Base-by-base conservation (phyloP, 2,113 vertebrate genomes). In the Gobius niger region DNA sequence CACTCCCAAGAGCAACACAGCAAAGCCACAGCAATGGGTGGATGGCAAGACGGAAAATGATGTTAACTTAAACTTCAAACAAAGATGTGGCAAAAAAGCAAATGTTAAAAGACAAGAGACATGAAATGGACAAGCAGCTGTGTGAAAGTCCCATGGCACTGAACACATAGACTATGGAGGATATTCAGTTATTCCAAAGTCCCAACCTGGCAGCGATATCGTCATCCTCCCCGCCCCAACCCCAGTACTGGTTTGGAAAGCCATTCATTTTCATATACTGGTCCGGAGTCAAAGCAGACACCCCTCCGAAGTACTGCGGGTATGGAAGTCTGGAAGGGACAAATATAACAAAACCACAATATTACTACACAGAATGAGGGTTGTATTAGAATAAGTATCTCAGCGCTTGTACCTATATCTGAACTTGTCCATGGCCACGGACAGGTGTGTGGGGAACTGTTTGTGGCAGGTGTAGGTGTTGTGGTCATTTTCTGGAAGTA, bases 261-360 rank as follows among this genome's bases (percentile, higher is more conserved):
- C 96, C 96, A 0, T 98, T 98, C 91, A 98, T 98, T 89, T 95
- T 98, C 91, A 98, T 93, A 72, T 96, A 98, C 90, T 98, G 96
- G 68, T 97, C 94, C 0, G 96, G 96, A 53, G 95, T 98, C 50
- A 98, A 89, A 0, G 96, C 96, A 0, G 96, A 98, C 18, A 98
- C 96, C 0, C 96, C 96, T 10, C 96, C 96, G 7, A 98, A 98
- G 77, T 97, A 98, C 78, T 95, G 95, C 0, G 94, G 89, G 81
- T 98, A 98, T 0, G 96, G 96, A 67, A 98, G 91, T 86, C 96
- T 98, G 85, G 63, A 42, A 67, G 73, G 68, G 54, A 64, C 77
- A 87, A 18, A 82, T 64, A 34, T 34, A 34, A 34, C 3, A 34
- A 34, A 34, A 34, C 47, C 54, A 6, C 18, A 59, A 70, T 11